phyloP scores from a whole-genome alignment of 2,888 invertebrate species.

The Apotomis capreana region DNA sequence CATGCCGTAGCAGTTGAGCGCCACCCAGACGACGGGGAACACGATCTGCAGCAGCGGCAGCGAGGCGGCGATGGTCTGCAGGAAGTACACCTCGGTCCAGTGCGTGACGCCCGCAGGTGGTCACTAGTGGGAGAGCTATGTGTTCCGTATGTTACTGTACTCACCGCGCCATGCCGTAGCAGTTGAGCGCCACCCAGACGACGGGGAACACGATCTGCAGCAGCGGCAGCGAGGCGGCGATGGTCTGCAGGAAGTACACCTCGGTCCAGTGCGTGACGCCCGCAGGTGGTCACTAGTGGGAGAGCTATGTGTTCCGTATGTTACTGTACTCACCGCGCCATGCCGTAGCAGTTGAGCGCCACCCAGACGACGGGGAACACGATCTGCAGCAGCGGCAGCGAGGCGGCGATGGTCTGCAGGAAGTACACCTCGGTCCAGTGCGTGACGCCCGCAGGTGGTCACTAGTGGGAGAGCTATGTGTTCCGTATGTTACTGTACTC shows the following conservation, averaged over 20 bases:
- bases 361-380: conserved; percentile 94
- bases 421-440: conserved; percentile 89
- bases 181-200: conserved; percentile 93
- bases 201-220: conserved; percentile 93
- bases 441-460: too few species aligned
- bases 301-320: too few species aligned
- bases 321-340: conserved; percentile 83
- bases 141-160: background rate
- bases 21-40: conserved; percentile 93
- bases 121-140: too few species aligned
- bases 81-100: conserved; percentile 88
- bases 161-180: conserved; percentile 91
- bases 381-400: conserved; percentile 90
- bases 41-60: conserved; percentile 93
- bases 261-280: conserved; percentile 83
- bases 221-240: conserved; percentile 90
- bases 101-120: conserved; percentile 48
- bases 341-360: conserved; percentile 92
- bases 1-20: conserved; percentile 93
- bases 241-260: conserved; percentile 88
- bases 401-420: conserved; percentile 87
- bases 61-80: conserved; percentile 88
- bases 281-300: too few species aligned
- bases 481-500: too few species aligned
- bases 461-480: too few species aligned